These are phyloP conservation scores for Ophioninae sp. DNA, from an alignment of 2,888 invertebrate genomes.

Conservation along the genomic window DNA sequence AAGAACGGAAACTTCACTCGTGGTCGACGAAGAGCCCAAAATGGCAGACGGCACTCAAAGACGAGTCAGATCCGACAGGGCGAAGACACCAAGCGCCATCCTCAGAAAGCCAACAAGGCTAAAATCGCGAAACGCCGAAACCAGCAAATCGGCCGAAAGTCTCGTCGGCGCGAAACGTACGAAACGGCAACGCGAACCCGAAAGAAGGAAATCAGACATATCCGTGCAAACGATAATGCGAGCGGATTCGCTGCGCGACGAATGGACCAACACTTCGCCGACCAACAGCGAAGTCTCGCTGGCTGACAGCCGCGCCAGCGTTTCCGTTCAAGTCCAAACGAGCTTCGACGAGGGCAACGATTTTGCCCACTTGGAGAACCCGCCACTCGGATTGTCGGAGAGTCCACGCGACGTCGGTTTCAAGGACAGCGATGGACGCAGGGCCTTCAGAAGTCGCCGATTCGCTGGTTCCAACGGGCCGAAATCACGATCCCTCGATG, in stretches of 20 bases:
- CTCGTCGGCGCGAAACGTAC: constrained; percentile 65
- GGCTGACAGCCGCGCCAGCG: constrained; percentile 67
- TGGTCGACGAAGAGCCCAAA: not conserved
- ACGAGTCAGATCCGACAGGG: constrained; percentile 49
- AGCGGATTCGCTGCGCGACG: constrained; percentile 69
- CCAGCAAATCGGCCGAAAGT: constrained; percentile 77
- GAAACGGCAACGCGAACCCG: constrained; percentile 74
- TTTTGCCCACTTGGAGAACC: constrained; percentile 41
- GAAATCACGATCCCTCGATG: constrained; percentile 67
- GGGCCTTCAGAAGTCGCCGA: constrained; percentile 59
- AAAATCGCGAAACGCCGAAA: constrained; percentile 73
- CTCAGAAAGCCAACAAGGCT: constrained; percentile 72
- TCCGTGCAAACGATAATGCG: constrained; percentile 71
- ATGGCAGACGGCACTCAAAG: constrained; percentile 21
- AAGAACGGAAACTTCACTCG: not conserved
- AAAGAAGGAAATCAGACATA: constrained; percentile 76
- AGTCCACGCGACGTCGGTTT: constrained; percentile 68
- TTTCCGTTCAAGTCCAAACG: constrained; percentile 78
- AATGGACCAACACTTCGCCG: constrained; percentile 78
- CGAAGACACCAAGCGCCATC: constrained; percentile 66
- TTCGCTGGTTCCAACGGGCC: constrained; percentile 73
- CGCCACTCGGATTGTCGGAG: constrained; percentile 67
- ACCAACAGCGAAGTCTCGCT: constrained; percentile 70
- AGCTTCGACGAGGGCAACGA: constrained; percentile 70
- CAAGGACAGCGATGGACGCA: constrained; percentile 63